Conservation (phyloP, 2,113 vertebrate species). For the Narcine bancroftii region DNA sequence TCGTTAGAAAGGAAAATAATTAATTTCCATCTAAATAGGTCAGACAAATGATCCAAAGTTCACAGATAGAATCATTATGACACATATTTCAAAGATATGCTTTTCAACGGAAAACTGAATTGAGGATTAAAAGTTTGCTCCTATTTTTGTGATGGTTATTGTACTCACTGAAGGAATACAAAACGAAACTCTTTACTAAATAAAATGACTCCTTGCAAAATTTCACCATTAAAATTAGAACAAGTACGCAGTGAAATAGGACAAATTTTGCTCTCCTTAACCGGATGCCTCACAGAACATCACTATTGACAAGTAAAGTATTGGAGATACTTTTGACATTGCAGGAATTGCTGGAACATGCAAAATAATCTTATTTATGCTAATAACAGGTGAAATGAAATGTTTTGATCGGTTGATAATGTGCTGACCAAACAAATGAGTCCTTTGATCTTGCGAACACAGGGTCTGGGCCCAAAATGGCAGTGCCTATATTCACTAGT, state of each 20-base stretch:
- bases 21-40: not conserved
- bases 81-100: not conserved
- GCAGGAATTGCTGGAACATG: not conserved
- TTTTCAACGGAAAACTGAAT: not conserved
- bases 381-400: no score
- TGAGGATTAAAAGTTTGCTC: not conserved
- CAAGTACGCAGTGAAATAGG: not conserved
- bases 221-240: not conserved
- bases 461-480: no score
- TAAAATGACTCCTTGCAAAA: not conserved
- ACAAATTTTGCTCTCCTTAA: not conserved
- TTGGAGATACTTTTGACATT: no score
- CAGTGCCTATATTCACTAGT: no score
- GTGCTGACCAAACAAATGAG: no score
- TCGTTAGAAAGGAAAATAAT: not conserved
- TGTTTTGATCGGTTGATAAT: no score
- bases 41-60: not conserved
- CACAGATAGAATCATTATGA: not conserved
- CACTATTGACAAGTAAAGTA: no score
- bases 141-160: not conserved
- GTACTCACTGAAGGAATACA: no score
- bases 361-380: not conserved
- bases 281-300: not conserved
- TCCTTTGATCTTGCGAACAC: no score
- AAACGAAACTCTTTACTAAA: not conserved